phyloP scores from a whole-genome alignment of 2,113 vertebrate genomes.

The Centropus bengalensis region DNA sequence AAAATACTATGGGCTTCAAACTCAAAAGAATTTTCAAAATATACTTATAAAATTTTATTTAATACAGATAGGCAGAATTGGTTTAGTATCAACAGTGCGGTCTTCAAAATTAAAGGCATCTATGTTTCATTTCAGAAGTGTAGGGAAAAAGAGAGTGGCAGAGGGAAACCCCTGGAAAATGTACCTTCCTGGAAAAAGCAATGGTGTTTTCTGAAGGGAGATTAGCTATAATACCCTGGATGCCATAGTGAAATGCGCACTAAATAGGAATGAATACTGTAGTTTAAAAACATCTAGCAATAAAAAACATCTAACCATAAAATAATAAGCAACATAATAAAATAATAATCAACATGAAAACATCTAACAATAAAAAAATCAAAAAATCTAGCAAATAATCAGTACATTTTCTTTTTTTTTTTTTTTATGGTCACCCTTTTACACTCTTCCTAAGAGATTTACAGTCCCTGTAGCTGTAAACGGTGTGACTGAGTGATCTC shows the following conservation, averaged over 20 bases:
- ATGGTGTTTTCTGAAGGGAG: not conserved
- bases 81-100: not conserved
- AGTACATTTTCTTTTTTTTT: not conserved
- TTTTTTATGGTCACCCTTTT: constrained; percentile 9
- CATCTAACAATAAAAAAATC: no score
- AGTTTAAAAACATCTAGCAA: not conserved
- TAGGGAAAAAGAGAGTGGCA: not conserved
- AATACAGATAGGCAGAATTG: not conserved
- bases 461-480: constrained; percentile 38
- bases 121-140: not conserved
- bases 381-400: constrained; percentile 32
- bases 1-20: constrained; percentile 25
- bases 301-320: no score
- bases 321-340: no score
- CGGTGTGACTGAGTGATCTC: constrained; percentile 54
- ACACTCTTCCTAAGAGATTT: constrained; percentile 38
- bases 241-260: not conserved
- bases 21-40: not conserved
- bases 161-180: not conserved
- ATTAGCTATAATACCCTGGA: not conserved
- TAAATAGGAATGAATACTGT: constrained; percentile 8
- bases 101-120: not conserved
- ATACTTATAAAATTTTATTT: not conserved
- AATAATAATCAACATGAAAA: no score
- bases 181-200: not conserved